phyloP scores from a whole-genome alignment of 2,113 vertebrate species.

The Notothenia coriiceps region DNA sequence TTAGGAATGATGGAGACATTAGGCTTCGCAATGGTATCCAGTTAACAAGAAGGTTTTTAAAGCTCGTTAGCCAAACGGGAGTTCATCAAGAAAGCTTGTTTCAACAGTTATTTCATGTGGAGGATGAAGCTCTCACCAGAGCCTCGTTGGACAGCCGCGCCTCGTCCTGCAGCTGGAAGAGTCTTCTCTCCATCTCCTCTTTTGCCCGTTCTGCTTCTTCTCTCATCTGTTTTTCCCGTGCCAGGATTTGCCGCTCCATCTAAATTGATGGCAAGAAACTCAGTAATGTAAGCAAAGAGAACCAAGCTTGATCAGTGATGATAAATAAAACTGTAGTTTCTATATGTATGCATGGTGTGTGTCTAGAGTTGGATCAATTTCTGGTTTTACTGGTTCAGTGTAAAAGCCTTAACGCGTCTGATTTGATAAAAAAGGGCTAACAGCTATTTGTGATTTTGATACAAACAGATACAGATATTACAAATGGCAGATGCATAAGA shows the following conservation, averaged over 20 bases:
- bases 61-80: neutral
- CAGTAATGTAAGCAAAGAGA: neutral
- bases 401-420: too few species aligned
- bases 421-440: too few species aligned
- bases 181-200: conserved; percentile 90
- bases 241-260: conserved; percentile 93
- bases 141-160: conserved; percentile 91
- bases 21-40: neutral
- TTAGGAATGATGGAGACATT: neutral
- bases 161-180: conserved; percentile 94
- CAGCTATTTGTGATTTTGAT: too few species aligned
- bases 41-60: neutral
- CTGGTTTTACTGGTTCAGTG: too few species aligned
- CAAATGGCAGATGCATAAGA: too few species aligned
- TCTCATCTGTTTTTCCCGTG: conserved; percentile 92
- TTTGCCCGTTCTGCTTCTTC: conserved; percentile 92
- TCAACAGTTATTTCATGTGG: neutral
- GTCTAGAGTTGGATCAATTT: too few species aligned
- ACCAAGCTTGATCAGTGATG: neutral
- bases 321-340: neutral
- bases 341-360: accelerated
- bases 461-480: too few species aligned
- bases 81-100: neutral
- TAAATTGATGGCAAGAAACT: conserved; percentile 41
- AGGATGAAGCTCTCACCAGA: conserved; percentile 81